phyloP scores from a whole-genome alignment of 1,140 invertebrate species.

The Bathynomus jamesi region DNA sequence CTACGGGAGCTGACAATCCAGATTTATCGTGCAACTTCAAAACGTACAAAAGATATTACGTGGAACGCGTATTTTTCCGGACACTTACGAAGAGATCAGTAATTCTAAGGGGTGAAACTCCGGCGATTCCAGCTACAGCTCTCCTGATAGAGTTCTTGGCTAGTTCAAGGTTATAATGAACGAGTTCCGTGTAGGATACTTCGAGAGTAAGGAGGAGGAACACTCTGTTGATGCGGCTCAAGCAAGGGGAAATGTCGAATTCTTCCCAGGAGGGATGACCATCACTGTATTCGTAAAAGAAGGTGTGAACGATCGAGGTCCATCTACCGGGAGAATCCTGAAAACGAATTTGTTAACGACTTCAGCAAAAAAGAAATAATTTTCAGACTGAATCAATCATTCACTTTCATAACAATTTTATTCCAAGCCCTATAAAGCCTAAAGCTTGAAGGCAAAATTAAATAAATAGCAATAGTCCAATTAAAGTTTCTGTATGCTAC shows the following conservation, averaged over 20 bases:
- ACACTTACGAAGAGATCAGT: slow-evolving; percentile 42
- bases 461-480: no score
- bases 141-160: slow-evolving; percentile 41
- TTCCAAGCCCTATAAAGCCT: no score
- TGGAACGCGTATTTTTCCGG: no score
- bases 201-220: slow-evolving; percentile 37
- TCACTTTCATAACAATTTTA: no score
- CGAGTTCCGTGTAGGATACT: slow-evolving; percentile 36
- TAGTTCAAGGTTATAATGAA: slow-evolving; percentile 37
- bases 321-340: slow-evolving; percentile 24
- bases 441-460: no score
- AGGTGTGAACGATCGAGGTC: slow-evolving; percentile 33
- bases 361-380: no score
- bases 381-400: no score
- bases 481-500: no score
- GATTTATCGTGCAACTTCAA: no score
- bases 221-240: slow-evolving; percentile 37
- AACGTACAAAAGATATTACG: neutral
- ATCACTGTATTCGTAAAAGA: slow-evolving; percentile 37
- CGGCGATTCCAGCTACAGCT: slow-evolving; percentile 42
- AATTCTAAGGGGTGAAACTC: slow-evolving; percentile 42
- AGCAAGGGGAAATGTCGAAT: slow-evolving; percentile 39
- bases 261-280: slow-evolving; percentile 38
- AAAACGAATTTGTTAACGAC: no score
- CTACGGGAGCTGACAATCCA: no score